These are phyloP conservation scores for Macrosoma leucophasiata DNA, from an alignment of 2,888 invertebrate genomes.

Conservation along the genomic window DNA sequence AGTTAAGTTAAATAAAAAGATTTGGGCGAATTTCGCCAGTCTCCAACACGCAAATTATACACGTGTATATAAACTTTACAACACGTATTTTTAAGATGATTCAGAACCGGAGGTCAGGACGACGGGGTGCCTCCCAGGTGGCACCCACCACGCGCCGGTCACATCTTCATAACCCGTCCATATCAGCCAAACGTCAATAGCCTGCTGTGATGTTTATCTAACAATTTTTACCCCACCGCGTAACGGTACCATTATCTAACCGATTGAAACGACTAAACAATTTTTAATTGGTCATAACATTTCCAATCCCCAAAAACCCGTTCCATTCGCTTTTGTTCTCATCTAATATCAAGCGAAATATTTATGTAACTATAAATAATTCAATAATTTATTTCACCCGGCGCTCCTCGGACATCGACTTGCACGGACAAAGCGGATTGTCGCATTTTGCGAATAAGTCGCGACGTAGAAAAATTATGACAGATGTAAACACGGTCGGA, in stretches of 20 bases:
- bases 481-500: slow-evolving; percentile 55
- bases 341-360: slow-evolving; percentile 37
- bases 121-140: slow-evolving; percentile 52
- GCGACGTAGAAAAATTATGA: slow-evolving; percentile 75
- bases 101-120: slow-evolving; percentile 29
- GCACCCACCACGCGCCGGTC: slow-evolving; percentile 48
- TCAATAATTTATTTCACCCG: slow-evolving; percentile 51
- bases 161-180: slow-evolving; percentile 20
- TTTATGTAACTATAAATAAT: slow-evolving; percentile 52
- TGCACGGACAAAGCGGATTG: slow-evolving; percentile 54
- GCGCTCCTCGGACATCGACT: slow-evolving; percentile 35
- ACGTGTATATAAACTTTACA: slow-evolving; percentile 50
- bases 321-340: slow-evolving; percentile 40
- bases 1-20: too few species aligned
- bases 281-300: slow-evolving; percentile 54
- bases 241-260: slow-evolving; percentile 41
- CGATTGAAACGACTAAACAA: slow-evolving; percentile 42
- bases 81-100: too few species aligned
- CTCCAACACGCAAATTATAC: slow-evolving; percentile 55
- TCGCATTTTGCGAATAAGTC: slow-evolving; percentile 63
- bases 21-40: too few species aligned
- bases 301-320: slow-evolving; percentile 41
- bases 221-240: slow-evolving; percentile 38
- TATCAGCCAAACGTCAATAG: slow-evolving; percentile 46
- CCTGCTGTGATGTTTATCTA: slow-evolving; percentile 56